Base-by-base conservation (phyloP, 1,140 invertebrate species). In the Streblospio benedicti region DNA sequence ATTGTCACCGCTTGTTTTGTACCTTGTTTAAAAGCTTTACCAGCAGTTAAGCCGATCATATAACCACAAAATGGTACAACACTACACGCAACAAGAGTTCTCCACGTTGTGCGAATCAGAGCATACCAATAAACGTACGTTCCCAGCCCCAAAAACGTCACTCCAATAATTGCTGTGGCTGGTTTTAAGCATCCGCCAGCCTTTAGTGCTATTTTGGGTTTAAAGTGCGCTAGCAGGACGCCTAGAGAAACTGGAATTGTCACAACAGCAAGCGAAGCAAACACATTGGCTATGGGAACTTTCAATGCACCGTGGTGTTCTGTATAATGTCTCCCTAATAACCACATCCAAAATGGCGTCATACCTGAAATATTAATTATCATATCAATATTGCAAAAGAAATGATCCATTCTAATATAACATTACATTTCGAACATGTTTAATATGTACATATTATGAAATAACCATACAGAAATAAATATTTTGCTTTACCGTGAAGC, bases 301-400 rank as follows among this genome's bases (percentile, higher is more conserved):
- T 73, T 76, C 2, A 93, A 81, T 0, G 82, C 85, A 58, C 83
- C 80, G 30, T 71, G 65, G 16, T 61, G 64, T 25, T 92, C 89
- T n/a, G 95, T 85, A 20, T 85, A 79, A 31, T 60, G 60, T 63
- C 81, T 82, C 0, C 93, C 93, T 16, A 97, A 80, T 0, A 91
- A 90, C 70, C 93, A 91, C n/a, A 94, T 79, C 94, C 94, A 97
- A 1, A 92, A 72, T 0, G 93, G 93, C 83, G 97, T 93, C 79
- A 94, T 88, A n/a, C 80, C 90, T 91, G 76, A 5, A 81, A 81
- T 67, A 76, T 71, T n/a, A n/a, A n/a, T n/a, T n/a, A n/a, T n/a
- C n/a, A n/a, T n/a, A n/a, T n/a, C n/a, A n/a, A n/a, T n/a, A n/a
- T n/a, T n/a, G n/a, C n/a, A n/a, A n/a, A n/a, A n/a, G n/a, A n/a